These are phyloP conservation scores for Drosophila helvetica DNA, from an alignment of 2,888 invertebrate species.

Conservation along the genomic window DNA sequence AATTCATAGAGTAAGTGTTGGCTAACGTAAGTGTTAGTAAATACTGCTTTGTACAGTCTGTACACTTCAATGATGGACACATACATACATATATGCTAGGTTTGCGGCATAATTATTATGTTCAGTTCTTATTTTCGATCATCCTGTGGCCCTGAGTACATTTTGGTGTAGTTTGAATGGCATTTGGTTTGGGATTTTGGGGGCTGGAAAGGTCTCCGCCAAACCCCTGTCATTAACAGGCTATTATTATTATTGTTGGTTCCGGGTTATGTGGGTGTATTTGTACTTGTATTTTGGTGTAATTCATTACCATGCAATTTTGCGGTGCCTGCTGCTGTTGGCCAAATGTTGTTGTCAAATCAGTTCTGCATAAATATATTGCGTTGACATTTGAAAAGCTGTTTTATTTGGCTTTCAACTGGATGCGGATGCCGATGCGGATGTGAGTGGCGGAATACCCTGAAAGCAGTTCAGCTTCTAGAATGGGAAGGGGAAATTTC, in stretches of 20 bases:
- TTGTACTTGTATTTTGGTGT: slow-evolving; percentile 3
- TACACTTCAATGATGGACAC: not conserved
- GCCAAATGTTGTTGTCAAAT: slow-evolving; percentile 44
- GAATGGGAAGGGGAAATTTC: too few relatives aligned
- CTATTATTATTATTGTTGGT: slow-evolving; percentile 12
- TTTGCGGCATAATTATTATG: slow-evolving; percentile 16
- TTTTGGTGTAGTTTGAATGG: slow-evolving; percentile 53
- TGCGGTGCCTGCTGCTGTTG: slow-evolving; percentile 5
- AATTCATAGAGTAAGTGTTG: not conserved
- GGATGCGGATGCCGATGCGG: not conserved
- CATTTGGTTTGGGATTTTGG: slow-evolving; percentile 2
- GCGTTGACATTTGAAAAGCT: slow-evolving; percentile 16
- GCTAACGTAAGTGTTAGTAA: not conserved
- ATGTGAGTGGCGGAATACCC: slow-evolving; percentile 5
- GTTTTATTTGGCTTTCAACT: slow-evolving; percentile 11
- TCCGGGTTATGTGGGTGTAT: slow-evolving; percentile 6
- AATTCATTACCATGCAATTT: slow-evolving; percentile 32
- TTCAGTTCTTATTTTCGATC: not conserved
- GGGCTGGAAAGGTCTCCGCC: not conserved
- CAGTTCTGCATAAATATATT: slow-evolving; percentile 47
- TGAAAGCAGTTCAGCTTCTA: not conserved
- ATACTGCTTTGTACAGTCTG: not conserved
- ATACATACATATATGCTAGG: not conserved
- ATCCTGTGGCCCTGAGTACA: slow-evolving; percentile 14
- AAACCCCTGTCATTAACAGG: slow-evolving; percentile 50